Conservation (phyloP, 1,140 invertebrate species). For the Pogonomyrmex californicus region DNA sequence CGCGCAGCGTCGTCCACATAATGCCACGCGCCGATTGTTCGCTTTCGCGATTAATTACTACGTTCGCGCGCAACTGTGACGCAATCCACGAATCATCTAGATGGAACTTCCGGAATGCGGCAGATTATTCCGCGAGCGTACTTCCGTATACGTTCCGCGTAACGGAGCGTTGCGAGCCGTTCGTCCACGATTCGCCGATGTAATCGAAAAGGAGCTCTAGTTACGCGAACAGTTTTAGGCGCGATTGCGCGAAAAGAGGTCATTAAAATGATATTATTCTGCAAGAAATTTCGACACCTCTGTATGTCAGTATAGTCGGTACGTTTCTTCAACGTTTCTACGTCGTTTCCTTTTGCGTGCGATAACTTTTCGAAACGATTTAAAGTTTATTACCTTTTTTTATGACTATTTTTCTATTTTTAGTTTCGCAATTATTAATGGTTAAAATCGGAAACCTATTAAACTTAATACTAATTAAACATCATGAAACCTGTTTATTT, state of each 20-base stretch:
- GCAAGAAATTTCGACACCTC: neutral
- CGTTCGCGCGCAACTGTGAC: constrained; percentile 62
- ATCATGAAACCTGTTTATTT: neutral
- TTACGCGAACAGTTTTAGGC: constrained; percentile 22
- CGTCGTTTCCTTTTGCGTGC: too few species aligned
- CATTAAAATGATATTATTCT: neutral
- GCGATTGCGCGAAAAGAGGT: neutral
- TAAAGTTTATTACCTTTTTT: neutral
- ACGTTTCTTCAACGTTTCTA: too few species aligned
- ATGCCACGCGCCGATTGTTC: constrained; percentile 58
- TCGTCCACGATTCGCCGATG: constrained; percentile 34
- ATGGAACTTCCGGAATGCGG: constrained; percentile 64
- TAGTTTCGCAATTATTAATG: neutral
- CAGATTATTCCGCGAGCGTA: constrained; percentile 58
- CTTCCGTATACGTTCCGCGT: constrained; percentile 61
- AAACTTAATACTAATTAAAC: neutral
- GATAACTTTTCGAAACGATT: neutral
- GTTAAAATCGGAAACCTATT: neutral
- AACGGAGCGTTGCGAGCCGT: constrained; percentile 55
- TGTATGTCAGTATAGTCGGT: neutral
- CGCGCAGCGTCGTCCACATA: neutral
- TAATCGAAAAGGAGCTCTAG: constrained; percentile 23
- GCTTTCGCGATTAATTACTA: constrained; percentile 69
- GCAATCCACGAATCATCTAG: constrained; percentile 66
- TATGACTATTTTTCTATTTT: neutral